phyloP scores from a whole-genome alignment of 2,797 vertebrate species.

The Pteropus rufus region DNA sequence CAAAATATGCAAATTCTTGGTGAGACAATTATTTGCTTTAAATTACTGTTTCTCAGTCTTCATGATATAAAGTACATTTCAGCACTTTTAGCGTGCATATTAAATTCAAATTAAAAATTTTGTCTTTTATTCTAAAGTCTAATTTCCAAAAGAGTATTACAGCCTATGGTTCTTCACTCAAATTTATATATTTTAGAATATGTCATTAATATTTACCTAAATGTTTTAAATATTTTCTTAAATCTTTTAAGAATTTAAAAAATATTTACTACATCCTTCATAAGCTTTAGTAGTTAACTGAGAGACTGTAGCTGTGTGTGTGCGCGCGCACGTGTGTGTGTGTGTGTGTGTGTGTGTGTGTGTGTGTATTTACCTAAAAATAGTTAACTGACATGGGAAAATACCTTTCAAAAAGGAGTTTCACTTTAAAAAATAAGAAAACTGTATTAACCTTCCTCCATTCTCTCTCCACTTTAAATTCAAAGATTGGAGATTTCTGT shows the following conservation, averaged over 20 bases:
- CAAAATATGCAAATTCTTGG: conserved; percentile 43
- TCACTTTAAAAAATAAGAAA: background rate
- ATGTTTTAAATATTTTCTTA: conserved; percentile 65
- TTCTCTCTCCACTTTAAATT: background rate
- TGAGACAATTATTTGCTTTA: conserved; percentile 75
- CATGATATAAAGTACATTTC: conserved; percentile 73
- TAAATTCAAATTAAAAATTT: conserved; percentile 56
- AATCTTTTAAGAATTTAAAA: conserved; percentile 69
- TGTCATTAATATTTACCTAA: conserved; percentile 63
- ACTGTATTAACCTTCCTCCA: background rate
- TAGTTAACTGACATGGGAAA: conserved; percentile 59
- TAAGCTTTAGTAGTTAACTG: conserved; percentile 63
- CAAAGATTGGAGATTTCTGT: background rate
- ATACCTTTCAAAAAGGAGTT: conserved; percentile 43
- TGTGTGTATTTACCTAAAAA: conserved; percentile 39
- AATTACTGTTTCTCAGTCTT: conserved; percentile 66
- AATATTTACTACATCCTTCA: conserved; percentile 70
- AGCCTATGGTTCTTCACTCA: background rate
- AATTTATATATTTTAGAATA: background rate
- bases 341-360: background rate
- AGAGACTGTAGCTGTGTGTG: conserved; percentile 33
- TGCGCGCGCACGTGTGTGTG: background rate
- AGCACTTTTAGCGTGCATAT: conserved; percentile 67
- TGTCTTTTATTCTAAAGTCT: conserved; percentile 17
- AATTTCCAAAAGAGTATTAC: background rate